Base-by-base conservation (phyloP, 2,888 invertebrate species). In the Acrocera orbiculus region DNA sequence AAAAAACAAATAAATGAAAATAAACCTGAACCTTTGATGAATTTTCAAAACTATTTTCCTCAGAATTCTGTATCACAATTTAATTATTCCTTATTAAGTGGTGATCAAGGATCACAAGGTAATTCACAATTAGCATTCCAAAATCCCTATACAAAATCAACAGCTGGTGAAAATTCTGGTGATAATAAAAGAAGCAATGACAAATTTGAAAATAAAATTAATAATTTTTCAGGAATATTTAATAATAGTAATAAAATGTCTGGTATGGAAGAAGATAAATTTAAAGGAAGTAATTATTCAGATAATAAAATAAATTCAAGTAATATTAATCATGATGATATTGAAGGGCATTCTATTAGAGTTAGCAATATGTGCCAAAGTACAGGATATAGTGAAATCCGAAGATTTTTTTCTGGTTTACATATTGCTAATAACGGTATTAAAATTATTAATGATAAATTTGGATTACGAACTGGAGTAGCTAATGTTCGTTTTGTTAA, bases 341-440 rank as follows among this genome's bases (percentile, higher is more conserved):
- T 32, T 23, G 53, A 17, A 41, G 44, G 39, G 35, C 53, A 46
- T 40, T 80, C 82, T 51, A 69, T 89, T 3, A 76, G 79, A 46
- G 64, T 85, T 5, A 65, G 69, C 16, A 76, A 77, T 44, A 67
- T 90, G 51, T 78, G 83, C 4, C 66, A 71, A 13, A 74, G 68
- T 46, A 76, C 80, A 2, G 75, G 73, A 27, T 85, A 83, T 53
- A 73, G 76, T 24, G 89, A 89, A 49, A 65, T 92, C 0, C 66
- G 86, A 9, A 71, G 77, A 34, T 80, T 89, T 48, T 90, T 92
- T 55, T 69, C 72, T 5, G 81, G 80, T 27, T 58, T 74, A 27
- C 67, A 66, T 41, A 81, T 90, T 38, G 74, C 79, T 27, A 77
- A 76, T 46, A 79, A 78, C 47, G 86, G 87, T 10, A 73, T 92